Evolutionary conservation across 2,797 vertebrate species (phyloP), one percentile per base, ranked within the genome.

Genomic region (Oreortyx pictus): DNA sequence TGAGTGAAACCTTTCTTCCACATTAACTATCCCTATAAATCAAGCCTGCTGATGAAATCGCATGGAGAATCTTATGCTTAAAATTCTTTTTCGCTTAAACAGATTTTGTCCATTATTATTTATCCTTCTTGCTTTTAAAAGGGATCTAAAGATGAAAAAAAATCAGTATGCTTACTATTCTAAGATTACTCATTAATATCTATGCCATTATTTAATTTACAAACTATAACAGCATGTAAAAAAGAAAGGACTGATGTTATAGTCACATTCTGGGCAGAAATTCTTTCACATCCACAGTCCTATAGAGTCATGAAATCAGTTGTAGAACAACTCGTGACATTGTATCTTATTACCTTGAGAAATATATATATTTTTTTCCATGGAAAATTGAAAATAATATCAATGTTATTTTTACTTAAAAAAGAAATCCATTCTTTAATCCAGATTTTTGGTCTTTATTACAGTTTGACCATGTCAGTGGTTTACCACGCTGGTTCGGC

Each of bases 121-220:
- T 82, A 29, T 79, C 4, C 4, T 49, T 20, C 6, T 61, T 54
- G 25, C 27, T 54, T 54, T 31, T 54, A 54, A 54, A 31, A 35
- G n/a, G 7, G 1, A 24, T 41, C 24, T 81, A 39, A 74, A 66
- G 15, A 50, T 43, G 31, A 39, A 75, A n/a, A 61, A 29, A 18
- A 2, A 13, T 35, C 3, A 68, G 66, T 91, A 56, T 16, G 1
- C 5, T 81, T 39, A 27, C 18, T 33, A 39, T 23, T 3, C 24
- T 27, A 73, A 84, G 61, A 57, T 56, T 77, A 29, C 16, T 90
- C 27, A 77, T 80, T 72, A 87, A 52, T 24, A 3, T 77, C 6
- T 61, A 82, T n/a, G 27, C 16, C 70, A 64, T 90, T 80, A 89
- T 93, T 95, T 93, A 90, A 77, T 70, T 23, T 61, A 87, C 33